Percentiles rank a stretch among this genome's conserved stretches.
Evolutionary conservation across 2,888 invertebrate genomes (phyloP).

Genomic region (Marronus borbonicus): DNA sequence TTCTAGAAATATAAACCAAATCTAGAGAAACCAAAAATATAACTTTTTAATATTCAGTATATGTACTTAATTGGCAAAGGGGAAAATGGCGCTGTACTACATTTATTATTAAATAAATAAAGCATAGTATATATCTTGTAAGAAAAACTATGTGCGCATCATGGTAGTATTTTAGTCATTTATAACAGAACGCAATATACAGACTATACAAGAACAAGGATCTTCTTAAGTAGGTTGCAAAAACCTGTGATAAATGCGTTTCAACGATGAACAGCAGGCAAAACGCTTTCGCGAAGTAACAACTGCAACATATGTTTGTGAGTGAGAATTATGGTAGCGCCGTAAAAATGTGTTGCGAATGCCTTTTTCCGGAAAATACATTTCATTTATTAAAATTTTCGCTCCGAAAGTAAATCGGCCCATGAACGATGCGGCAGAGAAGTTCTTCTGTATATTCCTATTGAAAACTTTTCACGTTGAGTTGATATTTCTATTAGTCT

Average conservation of each 20-base stretch:
- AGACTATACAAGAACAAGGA: not conserved
- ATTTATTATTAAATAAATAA: too few species aligned
- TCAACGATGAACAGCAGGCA: slow-evolving; percentile 18
- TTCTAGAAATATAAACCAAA: too few species aligned
- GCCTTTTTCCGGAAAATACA: slow-evolving; percentile 29
- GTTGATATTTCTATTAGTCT: too few species aligned
- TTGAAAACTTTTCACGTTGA: not conserved
- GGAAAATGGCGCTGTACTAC: too few species aligned
- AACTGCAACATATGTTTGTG: slow-evolving; percentile 34
- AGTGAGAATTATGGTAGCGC: slow-evolving; percentile 31
- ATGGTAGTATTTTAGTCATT: not conserved
- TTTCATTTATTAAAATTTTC: slow-evolving; percentile 41
- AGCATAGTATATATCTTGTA: too few species aligned
- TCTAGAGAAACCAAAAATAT: too few species aligned
- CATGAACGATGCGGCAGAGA: slow-evolving; percentile 20
- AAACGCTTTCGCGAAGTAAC: slow-evolving; percentile 3
- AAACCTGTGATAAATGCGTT: slow-evolving; percentile 36
- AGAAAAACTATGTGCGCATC: too few species aligned
- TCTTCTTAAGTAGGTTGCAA: slow-evolving; percentile 21
- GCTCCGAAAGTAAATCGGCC: slow-evolving; percentile 1
- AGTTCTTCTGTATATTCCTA: not conserved
- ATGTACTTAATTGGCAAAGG: too few species aligned
- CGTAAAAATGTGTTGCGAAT: slow-evolving; percentile 30
- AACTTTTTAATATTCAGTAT: too few species aligned
- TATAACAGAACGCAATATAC: slow-evolving; percentile 11